These are phyloP conservation scores for Agelas oroides DNA, from an alignment of 37 sponge, comb jelly and placozoan genomes.

Conservation along the genomic window DNA sequence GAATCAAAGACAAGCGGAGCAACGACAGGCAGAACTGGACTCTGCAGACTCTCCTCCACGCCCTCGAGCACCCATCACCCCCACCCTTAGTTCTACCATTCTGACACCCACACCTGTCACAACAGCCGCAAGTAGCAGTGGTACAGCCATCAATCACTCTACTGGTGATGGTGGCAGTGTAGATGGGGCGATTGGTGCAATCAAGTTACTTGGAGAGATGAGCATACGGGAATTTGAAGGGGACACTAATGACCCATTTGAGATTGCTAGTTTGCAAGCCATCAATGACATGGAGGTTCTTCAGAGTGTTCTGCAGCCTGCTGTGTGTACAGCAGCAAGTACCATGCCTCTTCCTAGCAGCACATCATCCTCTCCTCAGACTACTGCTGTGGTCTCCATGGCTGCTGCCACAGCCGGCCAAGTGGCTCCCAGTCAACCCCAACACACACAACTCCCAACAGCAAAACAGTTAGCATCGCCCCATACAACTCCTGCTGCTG, in stretches of 20 bases:
- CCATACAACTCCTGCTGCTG: background rate
- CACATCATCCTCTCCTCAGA: background rate
- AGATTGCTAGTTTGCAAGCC: conserved; percentile 70
- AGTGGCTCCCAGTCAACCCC: background rate
- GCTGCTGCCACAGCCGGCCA: too few relatives aligned
- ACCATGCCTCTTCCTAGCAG: background rate
- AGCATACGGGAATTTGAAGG: conserved; percentile 63
- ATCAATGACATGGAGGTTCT: conserved; percentile 77
- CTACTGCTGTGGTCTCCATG: background rate
- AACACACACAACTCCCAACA: background rate
- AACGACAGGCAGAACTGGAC: background rate
- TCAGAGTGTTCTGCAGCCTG: conserved; percentile 61
- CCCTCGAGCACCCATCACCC: conserved; percentile 18
- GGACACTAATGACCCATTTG: conserved; percentile 67
- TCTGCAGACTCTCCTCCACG: too few relatives aligned
- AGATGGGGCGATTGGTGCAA: background rate
- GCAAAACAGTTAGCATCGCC: background rate
- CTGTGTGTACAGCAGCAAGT: background rate
- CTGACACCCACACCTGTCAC: conserved; percentile 55
- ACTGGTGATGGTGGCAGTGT: background rate
- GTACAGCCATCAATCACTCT: background rate
- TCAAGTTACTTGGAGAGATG: conserved; percentile 50
- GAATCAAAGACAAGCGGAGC: background rate
- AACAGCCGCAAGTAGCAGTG: background rate
- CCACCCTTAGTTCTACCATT: conserved; percentile 6